Base-by-base conservation (phyloP, 2,113 vertebrate genomes). In the Pristiophorus japonicus region DNA sequence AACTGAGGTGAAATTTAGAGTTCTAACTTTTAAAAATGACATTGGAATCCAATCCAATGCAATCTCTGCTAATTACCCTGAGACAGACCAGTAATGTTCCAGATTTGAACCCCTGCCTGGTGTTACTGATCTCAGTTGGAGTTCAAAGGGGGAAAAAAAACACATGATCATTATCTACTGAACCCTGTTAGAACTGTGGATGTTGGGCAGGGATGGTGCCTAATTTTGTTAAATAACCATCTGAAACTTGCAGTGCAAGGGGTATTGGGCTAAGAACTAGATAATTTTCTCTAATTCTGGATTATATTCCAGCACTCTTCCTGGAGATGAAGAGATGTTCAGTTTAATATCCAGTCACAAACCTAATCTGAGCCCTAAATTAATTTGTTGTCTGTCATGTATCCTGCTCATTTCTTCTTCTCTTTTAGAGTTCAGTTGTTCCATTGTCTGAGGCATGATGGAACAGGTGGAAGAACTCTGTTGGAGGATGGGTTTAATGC, bases 401-500 rank as follows among this genome's bases (percentile, higher is more conserved):
- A 47, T 51, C 2, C 81, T 42, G 62, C 27, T 63, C 4, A 63
- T n/a, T 62, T 65, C 34, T 55, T 55, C 63, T 7, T 55, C 14
- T 30, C 67, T 90, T 2, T 0, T 96, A 20, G 99, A 95, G 98
- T 99, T 96, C 99, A 99, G 81, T 98, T 99, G 63, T 99, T 99
- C 95, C 99, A 99, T 96, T 99, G 98, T 96, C 97, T 99, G 88
- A 98, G 98, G 85, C 98, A 99, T 0, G 98, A 99, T 94, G 99
- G 98, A 30, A 98, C 98, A 0, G 98, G 98, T 0, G 99, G 99
- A 42, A 97, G 97, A 95, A 99, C 98, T 0, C 97, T 99, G 59
- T 97, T 99, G 14, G 98, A 99, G 95, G 99, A 99, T 0, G 99
- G 99, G 4, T 99, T 99, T 97, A 96, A 98, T 0, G 98, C 98